Evolutionary conservation across 2,113 vertebrate genomes (phyloP).

Genomic region (Chiloscyllium plagiosum): DNA sequence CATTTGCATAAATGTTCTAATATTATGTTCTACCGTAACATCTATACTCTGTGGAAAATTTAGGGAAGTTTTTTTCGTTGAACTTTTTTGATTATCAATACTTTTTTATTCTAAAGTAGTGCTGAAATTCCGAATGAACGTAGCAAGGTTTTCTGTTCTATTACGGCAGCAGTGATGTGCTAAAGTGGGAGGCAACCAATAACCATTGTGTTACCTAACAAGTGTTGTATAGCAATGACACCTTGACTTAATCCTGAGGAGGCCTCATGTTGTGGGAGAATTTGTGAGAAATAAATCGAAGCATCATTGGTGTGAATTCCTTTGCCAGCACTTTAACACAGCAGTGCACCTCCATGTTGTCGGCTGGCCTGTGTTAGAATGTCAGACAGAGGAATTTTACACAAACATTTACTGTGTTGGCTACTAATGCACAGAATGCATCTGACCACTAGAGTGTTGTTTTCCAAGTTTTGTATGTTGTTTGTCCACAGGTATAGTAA

Average conservation of each 20-base stretch:
- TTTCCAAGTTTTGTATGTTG: not conserved
- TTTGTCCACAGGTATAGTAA: constrained; percentile 19
- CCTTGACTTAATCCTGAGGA: not conserved
- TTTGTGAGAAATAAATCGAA: not conserved
- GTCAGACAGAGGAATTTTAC: not conserved
- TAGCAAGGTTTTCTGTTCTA: not conserved
- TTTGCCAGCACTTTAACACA: not conserved
- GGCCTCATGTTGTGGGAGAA: not conserved
- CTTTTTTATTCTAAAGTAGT: not conserved
- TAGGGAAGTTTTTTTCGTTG: not conserved
- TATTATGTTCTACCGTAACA: not conserved
- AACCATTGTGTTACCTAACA: not conserved
- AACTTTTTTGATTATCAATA: not conserved
- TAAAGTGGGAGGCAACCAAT: not conserved
- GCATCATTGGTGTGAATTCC: not conserved
- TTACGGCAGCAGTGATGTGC: not conserved
- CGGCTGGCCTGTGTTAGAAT: not conserved
- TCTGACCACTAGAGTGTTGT: not conserved
- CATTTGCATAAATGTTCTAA: not conserved
- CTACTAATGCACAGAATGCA: not conserved
- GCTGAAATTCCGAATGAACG: not conserved
- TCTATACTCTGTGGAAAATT: not conserved
- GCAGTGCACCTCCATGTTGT: too few relatives aligned
- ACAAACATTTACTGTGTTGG: not conserved
- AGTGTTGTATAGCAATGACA: not conserved